phyloP scores from a whole-genome alignment of 2,888 invertebrate species.

The Dryadula phaetusa region DNA sequence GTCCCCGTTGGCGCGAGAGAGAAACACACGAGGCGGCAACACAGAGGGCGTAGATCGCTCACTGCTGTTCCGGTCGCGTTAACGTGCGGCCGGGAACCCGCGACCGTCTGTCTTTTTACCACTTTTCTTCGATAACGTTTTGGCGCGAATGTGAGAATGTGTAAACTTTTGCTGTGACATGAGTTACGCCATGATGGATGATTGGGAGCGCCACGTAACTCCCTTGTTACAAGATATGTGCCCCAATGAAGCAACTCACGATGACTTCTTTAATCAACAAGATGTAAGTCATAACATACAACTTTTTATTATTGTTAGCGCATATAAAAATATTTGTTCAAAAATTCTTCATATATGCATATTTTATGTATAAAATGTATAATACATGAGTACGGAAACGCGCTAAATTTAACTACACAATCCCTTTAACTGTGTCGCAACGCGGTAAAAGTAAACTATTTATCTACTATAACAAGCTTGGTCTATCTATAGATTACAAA shows the following conservation, averaged over 20 bases:
- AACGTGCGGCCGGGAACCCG: constrained; percentile 79
- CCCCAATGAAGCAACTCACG: constrained; percentile 80
- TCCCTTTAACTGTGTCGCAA: constrained; percentile 35
- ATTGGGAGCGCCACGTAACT: constrained; percentile 86
- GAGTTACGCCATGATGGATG: constrained; percentile 74
- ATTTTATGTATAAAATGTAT: neutral
- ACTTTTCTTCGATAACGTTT: constrained; percentile 52
- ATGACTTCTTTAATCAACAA: constrained; percentile 85
- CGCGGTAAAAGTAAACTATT: constrained; percentile 35
- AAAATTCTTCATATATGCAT: neutral
- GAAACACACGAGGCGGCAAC: constrained; percentile 82
- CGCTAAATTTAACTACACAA: constrained; percentile 33
- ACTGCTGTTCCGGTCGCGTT: constrained; percentile 83
- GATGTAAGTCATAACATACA: constrained; percentile 74
- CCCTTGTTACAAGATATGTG: constrained; percentile 85
- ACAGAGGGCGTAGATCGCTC: constrained; percentile 83
- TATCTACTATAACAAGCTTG: constrained; percentile 34
- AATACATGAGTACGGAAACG: constrained; percentile 11
- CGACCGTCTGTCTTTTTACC: constrained; percentile 44
- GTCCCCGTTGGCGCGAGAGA: constrained; percentile 59
- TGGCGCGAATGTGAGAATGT: constrained; percentile 78
- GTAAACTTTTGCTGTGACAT: constrained; percentile 62
- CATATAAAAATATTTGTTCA: neutral
- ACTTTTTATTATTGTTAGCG: neutral
- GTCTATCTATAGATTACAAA: constrained; percentile 31